phyloP scores from a whole-genome alignment of 1,140 invertebrate genomes.

The Leptinotarsa texana region DNA sequence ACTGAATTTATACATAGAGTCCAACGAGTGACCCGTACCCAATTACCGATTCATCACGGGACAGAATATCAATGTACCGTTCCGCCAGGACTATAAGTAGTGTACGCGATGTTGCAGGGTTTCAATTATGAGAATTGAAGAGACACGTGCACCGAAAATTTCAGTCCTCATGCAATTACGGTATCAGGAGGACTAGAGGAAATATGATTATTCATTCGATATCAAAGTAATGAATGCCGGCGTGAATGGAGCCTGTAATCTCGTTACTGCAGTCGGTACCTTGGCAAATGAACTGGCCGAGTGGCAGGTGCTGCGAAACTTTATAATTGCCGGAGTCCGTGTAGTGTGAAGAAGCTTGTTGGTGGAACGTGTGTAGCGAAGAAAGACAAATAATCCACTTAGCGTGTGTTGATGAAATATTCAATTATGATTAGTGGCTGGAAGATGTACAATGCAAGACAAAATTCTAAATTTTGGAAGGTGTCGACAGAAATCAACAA shows the following conservation, averaged over 20 bases:
- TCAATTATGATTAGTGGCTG: too few relatives aligned
- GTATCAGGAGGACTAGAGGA: neutral
- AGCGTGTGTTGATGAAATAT: too few relatives aligned
- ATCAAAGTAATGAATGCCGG: neutral
- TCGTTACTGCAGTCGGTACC: neutral
- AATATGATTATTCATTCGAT: constrained; percentile 6
- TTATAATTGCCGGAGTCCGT: neutral
- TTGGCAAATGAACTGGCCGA: neutral
- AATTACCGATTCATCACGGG: too few relatives aligned
- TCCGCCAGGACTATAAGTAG: neutral
- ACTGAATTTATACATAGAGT: too few relatives aligned
- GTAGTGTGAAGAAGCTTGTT: too few relatives aligned
- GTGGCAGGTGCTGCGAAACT: neutral
- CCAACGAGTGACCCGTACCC: too few relatives aligned
- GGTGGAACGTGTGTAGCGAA: too few relatives aligned
- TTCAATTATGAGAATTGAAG: neutral
- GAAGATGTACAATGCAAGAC: too few relatives aligned
- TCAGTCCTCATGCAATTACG: neutral
- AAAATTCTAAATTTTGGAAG: too few relatives aligned
- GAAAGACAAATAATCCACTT: too few relatives aligned
- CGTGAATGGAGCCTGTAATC: neutral
- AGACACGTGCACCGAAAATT: neutral
- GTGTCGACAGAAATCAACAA: too few relatives aligned
- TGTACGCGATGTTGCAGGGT: neutral
- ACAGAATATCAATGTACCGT: too few relatives aligned